Conservation (phyloP, 2,888 invertebrate genomes). For the Homarus gammarus region DNA sequence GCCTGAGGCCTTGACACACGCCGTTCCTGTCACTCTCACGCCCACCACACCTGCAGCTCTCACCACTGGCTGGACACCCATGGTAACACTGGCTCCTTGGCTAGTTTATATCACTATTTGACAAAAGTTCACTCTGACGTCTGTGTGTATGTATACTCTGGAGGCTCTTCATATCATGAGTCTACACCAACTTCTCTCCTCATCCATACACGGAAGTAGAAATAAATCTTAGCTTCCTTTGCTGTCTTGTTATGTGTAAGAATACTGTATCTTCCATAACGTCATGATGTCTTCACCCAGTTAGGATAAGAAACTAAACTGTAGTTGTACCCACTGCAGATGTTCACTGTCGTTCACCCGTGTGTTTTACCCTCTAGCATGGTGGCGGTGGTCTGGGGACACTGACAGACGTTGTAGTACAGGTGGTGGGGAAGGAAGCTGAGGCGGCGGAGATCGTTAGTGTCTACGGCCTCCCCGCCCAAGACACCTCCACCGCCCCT, state of each 20-base stretch:
- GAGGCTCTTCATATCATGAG: not conserved
- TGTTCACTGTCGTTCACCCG: too few species aligned
- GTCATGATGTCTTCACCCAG: not conserved
- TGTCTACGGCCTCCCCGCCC: slow-evolving; percentile 34
- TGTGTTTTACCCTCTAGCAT: too few species aligned
- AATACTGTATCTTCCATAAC: not conserved
- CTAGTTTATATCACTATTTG: not conserved
- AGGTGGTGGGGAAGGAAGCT: slow-evolving; percentile 19
- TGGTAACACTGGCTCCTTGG: slow-evolving; percentile 16
- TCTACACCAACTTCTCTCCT: not conserved
- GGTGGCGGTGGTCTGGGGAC: slow-evolving; percentile 64
- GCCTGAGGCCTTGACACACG: slow-evolving; percentile 56
- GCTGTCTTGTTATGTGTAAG: not conserved
- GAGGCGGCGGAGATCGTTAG: slow-evolving; percentile 63
- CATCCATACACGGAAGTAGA: not conserved
- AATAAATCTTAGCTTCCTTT: not conserved
- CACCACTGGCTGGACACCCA: slow-evolving; percentile 59
- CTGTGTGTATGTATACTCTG: not conserved
- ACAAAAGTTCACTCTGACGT: not conserved
- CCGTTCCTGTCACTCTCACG: slow-evolving; percentile 62
- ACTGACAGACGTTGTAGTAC: slow-evolving; percentile 49
- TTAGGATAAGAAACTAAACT: too few species aligned
- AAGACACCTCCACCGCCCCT: not conserved
- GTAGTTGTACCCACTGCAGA: too few species aligned
- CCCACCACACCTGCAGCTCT: slow-evolving; percentile 62